A percentile compares a stretch with the other conserved stretches of the same genome.
Conservation (phyloP, 2,888 invertebrate genomes). For the Cerastis rubricosa region DNA sequence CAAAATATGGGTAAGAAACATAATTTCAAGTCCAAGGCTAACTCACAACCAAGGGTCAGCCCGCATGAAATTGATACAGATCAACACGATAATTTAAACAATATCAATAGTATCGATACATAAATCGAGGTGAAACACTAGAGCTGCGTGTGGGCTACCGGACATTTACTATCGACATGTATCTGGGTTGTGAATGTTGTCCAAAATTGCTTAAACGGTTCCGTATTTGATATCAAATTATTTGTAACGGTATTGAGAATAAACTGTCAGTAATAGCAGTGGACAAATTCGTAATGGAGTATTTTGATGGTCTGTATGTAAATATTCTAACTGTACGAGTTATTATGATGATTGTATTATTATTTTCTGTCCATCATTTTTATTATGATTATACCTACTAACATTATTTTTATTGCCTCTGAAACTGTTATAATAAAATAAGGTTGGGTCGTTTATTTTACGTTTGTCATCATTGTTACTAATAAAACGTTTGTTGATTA, state of each 20-base stretch:
- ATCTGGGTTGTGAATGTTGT: constrained; percentile 61
- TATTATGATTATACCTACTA: constrained; percentile 35
- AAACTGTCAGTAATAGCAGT: constrained; percentile 56
- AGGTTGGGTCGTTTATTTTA: constrained; percentile 32
- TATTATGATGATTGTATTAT: constrained; percentile 39
- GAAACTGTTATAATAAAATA: constrained; percentile 30
- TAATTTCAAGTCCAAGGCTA: background rate
- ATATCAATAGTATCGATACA: constrained; percentile 46
- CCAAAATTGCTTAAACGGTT: constrained; percentile 62
- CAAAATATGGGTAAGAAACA: background rate
- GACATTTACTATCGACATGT: constrained; percentile 54
- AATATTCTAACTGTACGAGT: constrained; percentile 51
- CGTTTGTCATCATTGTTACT: constrained; percentile 23
- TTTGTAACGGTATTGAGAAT: constrained; percentile 61
- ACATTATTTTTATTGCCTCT: constrained; percentile 13
- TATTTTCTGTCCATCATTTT: constrained; percentile 25
- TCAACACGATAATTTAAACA: constrained; percentile 51
- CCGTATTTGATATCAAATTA: constrained; percentile 59
- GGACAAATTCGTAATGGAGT: constrained; percentile 50
- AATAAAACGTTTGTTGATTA: background rate
- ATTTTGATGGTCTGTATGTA: constrained; percentile 47
- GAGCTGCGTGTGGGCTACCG: constrained; percentile 61
- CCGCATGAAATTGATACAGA: constrained; percentile 35
- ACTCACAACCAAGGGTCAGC: constrained; percentile 7
- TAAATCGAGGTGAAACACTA: constrained; percentile 58